Base-by-base conservation (phyloP, 2,888 invertebrate genomes). In the Dasypolia templi region DNA sequence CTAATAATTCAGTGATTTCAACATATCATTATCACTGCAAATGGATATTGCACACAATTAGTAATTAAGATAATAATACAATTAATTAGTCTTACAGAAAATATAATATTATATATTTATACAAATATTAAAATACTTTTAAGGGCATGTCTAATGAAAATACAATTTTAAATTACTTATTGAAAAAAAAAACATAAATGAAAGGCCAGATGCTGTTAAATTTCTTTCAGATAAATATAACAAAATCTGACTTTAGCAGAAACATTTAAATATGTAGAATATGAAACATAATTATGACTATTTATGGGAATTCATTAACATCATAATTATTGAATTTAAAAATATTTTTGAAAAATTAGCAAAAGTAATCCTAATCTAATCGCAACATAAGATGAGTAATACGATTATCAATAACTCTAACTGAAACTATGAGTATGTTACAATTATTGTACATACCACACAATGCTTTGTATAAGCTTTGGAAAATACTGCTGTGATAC, bases 1-100 rank as follows among this genome's bases (percentile, higher is more conserved):
- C 88, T n/a, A n/a, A n/a, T n/a, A n/a, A n/a, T n/a, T n/a, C 87
- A 89, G 86, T 87, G 88, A 89, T 89, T 89, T 83, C 73, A 74
- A 78, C 73, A 90, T 92, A 91, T 91, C 89, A 89, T 82, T 67
- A 84, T 85, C 79, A 87, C 79, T 86, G 81, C 77, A 75, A 89
- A 89, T 79, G 90, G 84, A 90, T 90, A 91, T 74, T 72, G 68
- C 72, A 68, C 63, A 65, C 55, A 75, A 79, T 84, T 81, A 85
- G 73, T 78, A 78, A 86, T 85, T 79, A 72, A 79, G 86, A 90
- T 90, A 29, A 59, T 53, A 53, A 77, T 53, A 46, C 14, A 19
- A 14, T 39, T 0, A 22, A 49, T 67, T 64, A 64, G 14, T 79
- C 35, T 59, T 26, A 14, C 22, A 11, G 22, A 59, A 64, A 53